A percentile compares a stretch with the other conserved stretches of the same genome.
These are phyloP conservation scores for Ambastaia sidthimunki DNA, from an alignment of 2,797 vertebrate genomes.

Conservation along the genomic window DNA sequence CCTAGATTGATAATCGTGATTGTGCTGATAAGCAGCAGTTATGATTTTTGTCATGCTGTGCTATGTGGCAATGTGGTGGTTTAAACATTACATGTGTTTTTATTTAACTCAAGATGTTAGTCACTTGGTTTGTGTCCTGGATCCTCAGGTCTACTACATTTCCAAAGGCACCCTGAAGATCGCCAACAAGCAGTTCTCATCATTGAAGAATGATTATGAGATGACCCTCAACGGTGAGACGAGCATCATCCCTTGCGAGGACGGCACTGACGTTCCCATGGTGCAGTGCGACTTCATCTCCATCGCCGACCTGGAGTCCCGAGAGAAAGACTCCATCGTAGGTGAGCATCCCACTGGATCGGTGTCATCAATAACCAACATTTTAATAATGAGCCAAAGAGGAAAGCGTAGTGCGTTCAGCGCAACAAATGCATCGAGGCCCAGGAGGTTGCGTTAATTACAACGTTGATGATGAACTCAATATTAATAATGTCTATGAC, in stretches of 20 bases:
- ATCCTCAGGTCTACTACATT: conserved; percentile 90
- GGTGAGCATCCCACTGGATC: conserved; percentile 76
- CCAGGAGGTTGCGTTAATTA: conserved; percentile 65
- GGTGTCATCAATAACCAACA: conserved; percentile 50
- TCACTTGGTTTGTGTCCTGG: conserved; percentile 52
- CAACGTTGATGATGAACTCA: conserved; percentile 65
- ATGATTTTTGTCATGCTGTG: too few relatives aligned
- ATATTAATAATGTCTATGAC: conserved; percentile 69
- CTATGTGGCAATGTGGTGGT: too few relatives aligned
- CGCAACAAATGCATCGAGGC: conserved; percentile 50
- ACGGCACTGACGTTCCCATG: conserved; percentile 86
- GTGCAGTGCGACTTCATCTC: conserved; percentile 90
- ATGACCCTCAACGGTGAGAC: conserved; percentile 86
- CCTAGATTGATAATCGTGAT: too few relatives aligned
- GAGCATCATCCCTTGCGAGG: conserved; percentile 89
- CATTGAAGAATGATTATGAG: conserved; percentile 88
- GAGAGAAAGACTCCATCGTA: conserved; percentile 87
- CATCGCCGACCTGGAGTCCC: conserved; percentile 86
- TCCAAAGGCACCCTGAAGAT: conserved; percentile 93
- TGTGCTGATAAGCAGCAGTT: too few relatives aligned
- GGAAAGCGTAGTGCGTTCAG: conserved; percentile 36
- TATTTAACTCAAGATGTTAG: conserved; percentile 16
- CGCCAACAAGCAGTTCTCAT: conserved; percentile 96
- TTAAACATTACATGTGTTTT: neutral
- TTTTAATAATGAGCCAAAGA: conserved; percentile 54